Percentiles rank a stretch among this genome's conserved stretches.
Conservation (phyloP, 2,113 vertebrate species). For the Alouatta palliata region DNA sequence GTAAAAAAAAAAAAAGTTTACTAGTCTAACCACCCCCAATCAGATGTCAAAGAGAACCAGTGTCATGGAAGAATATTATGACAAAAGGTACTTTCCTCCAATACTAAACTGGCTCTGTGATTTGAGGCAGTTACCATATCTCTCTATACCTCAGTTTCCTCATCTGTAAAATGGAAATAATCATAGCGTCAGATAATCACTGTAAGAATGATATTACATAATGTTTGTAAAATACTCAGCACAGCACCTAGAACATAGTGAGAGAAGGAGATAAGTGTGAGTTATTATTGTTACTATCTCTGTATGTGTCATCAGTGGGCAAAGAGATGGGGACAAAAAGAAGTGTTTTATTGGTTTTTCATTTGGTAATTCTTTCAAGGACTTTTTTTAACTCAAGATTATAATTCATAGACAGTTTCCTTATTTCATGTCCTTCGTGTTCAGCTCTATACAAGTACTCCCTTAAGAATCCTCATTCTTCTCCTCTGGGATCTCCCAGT, state of each 20-base stretch:
- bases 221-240: background rate
- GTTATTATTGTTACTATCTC: background rate
- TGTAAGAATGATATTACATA: background rate
- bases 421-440: slow-evolving; percentile 50
- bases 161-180: background rate
- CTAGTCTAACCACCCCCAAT: background rate
- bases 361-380: background rate
- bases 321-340: background rate
- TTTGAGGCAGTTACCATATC: background rate
- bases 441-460: background rate
- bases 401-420: slow-evolving; percentile 40
- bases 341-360: background rate
- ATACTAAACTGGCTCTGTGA: background rate
- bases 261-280: background rate
- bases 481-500: background rate
- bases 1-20: background rate
- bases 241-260: too few relatives aligned
- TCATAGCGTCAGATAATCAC: background rate
- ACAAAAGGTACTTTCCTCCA: background rate
- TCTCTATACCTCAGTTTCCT: background rate
- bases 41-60: background rate
- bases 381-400: background rate
- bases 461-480: background rate
- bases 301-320: background rate
- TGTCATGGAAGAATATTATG: background rate